phyloP scores from a whole-genome alignment of 2,113 vertebrate genomes.

The Equus przewalskii region DNA sequence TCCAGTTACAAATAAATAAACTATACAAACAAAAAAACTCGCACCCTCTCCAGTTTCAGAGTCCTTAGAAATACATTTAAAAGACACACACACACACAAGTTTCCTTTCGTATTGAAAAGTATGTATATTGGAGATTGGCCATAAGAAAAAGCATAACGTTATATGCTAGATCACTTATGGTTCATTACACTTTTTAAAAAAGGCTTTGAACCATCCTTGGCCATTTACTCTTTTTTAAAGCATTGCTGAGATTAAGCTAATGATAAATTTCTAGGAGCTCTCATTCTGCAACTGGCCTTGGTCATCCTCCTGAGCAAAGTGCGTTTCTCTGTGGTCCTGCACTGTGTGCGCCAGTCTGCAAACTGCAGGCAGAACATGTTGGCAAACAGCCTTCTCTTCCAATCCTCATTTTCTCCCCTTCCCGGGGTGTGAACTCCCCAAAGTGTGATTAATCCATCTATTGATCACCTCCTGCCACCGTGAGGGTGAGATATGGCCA shows the following conservation, averaged over 20 bases:
- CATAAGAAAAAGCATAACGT: conserved; percentile 14
- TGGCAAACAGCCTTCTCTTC: conserved; percentile 72
- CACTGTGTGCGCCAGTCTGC: background rate
- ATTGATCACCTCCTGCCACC: conserved; percentile 82
- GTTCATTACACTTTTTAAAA: background rate
- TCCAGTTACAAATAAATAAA: conserved; percentile 28
- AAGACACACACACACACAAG: background rate
- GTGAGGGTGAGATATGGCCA: conserved; percentile 79
- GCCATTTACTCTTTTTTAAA: background rate
- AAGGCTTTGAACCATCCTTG: conserved; percentile 25
- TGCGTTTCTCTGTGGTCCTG: conserved; percentile 50
- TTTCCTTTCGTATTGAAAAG: conserved; percentile 21
- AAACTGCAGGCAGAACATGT: conserved; percentile 57
- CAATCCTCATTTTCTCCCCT: conserved; percentile 79
- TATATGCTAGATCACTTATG: background rate
- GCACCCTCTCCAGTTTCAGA: background rate
- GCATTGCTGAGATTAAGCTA: background rate
- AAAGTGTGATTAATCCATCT: conserved; percentile 85
- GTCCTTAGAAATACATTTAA: conserved; percentile 31
- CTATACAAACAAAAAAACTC: background rate
- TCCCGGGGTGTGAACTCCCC: conserved; percentile 75
- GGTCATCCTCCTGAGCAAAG: conserved; percentile 41
- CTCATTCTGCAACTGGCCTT: conserved; percentile 31
- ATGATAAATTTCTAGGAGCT: conserved; percentile 31
- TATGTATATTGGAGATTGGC: background rate